Conservation (phyloP, 2,888 invertebrate genomes). For the Ceraclea dissimilis region DNA sequence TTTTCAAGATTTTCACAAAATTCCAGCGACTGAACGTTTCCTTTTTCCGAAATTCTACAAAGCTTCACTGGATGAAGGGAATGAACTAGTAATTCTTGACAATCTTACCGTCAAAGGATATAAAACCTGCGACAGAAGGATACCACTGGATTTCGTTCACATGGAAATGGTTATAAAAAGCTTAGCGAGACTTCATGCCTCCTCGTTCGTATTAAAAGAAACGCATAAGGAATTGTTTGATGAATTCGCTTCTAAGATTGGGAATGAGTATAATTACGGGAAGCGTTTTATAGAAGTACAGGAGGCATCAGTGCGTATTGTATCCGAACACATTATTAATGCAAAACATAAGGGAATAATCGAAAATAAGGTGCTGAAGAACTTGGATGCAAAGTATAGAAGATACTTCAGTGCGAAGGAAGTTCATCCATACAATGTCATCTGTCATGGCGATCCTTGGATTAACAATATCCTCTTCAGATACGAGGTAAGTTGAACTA, state of each 20-base stretch:
- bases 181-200: conserved; percentile 27
- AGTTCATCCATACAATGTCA: conserved; percentile 11
- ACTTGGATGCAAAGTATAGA: not conserved
- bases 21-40: not conserved
- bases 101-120: conserved; percentile 24
- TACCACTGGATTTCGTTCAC: conserved; percentile 20
- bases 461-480: conserved; percentile 21
- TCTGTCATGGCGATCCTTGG: conserved; percentile 23
- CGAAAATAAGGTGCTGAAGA: not conserved
- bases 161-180: conserved; percentile 20
- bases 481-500: conserved; percentile 14
- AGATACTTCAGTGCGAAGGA: not conserved
- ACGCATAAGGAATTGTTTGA: conserved; percentile 22
- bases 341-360: no score
- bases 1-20: conserved; percentile 1
- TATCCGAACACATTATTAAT: no score
- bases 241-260: conserved; percentile 8
- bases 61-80: not conserved
- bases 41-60: conserved; percentile 7
- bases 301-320: no score
- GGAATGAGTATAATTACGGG: not conserved
- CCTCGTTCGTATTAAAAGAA: conserved; percentile 26
- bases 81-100: conserved; percentile 25
- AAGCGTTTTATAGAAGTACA: no score
- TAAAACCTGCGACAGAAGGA: conserved; percentile 18